Conservation (phyloP, 2,888 invertebrate species). For the Clistopyga incitator region DNA sequence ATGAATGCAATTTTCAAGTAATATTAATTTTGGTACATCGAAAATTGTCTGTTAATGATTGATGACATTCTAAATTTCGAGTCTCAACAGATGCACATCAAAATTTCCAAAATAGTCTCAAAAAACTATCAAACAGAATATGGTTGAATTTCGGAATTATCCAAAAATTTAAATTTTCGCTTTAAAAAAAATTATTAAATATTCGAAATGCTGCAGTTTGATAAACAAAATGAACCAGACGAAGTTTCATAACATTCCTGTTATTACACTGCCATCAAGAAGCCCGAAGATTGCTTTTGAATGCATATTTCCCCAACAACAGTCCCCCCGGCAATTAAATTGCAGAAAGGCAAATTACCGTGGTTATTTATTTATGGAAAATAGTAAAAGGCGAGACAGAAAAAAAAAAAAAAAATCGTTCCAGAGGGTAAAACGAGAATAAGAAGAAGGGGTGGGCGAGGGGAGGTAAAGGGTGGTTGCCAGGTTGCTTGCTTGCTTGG, state of each 20-base stretch:
- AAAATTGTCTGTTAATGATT: too few relatives aligned
- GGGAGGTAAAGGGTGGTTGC: slow-evolving; percentile 49
- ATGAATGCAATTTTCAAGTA: too few relatives aligned
- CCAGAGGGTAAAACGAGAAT: slow-evolving; percentile 35
- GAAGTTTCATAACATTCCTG: background rate
- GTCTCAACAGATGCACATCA: too few relatives aligned
- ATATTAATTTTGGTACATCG: too few relatives aligned
- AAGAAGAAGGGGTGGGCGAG: slow-evolving; percentile 18
- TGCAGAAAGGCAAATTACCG: slow-evolving; percentile 42
- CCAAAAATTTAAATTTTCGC: too few relatives aligned
- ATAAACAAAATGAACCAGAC: background rate
- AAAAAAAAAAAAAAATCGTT: slow-evolving; percentile 30
- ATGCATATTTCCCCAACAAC: slow-evolving; percentile 17
- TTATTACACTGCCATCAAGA: background rate
- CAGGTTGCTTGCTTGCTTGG: background rate
- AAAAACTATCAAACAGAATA: too few relatives aligned
- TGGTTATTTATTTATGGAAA: slow-evolving; percentile 58
- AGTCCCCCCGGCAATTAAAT: slow-evolving; percentile 9
- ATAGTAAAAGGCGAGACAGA: slow-evolving; percentile 52
- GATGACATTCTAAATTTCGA: too few relatives aligned
- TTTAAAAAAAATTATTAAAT: background rate
- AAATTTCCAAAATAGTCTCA: too few relatives aligned
- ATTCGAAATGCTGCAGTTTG: background rate
- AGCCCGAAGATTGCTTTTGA: slow-evolving; percentile 14
- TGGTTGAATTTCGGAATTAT: too few relatives aligned